These are phyloP conservation scores for Metalampra italica DNA, from an alignment of 2,888 invertebrate genomes.

Conservation along the genomic window DNA sequence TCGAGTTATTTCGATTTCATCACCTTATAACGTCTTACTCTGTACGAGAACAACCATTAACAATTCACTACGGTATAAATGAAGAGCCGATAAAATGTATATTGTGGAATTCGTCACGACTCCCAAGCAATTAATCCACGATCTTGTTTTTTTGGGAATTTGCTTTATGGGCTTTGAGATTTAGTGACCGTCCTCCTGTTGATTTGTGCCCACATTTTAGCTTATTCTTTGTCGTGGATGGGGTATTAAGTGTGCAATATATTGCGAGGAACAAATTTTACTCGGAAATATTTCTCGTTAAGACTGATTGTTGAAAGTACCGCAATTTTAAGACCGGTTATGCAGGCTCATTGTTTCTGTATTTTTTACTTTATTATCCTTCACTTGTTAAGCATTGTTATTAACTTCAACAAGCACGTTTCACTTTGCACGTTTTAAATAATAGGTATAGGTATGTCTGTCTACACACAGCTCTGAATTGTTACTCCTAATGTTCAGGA, in stretches of 20 bases:
- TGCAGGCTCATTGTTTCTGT: slow-evolving; percentile 18
- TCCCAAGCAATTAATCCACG: slow-evolving; percentile 62
- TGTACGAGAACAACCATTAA: slow-evolving; percentile 68
- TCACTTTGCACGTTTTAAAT: neutral
- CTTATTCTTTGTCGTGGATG: slow-evolving; percentile 58
- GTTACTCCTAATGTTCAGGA: too few relatives aligned
- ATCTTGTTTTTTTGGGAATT: slow-evolving; percentile 53
- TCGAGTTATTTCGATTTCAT: slow-evolving; percentile 59
- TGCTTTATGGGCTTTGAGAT: slow-evolving; percentile 61
- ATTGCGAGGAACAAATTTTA: slow-evolving; percentile 61
- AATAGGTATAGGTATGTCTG: too few relatives aligned
- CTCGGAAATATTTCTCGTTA: slow-evolving; percentile 57
- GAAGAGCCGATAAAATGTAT: slow-evolving; percentile 74
- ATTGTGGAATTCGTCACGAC: slow-evolving; percentile 66
- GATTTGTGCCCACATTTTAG: slow-evolving; percentile 64
- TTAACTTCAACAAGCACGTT: neutral
- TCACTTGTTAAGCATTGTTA: slow-evolving; percentile 10
- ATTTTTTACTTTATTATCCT: slow-evolving; percentile 12
- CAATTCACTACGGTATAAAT: slow-evolving; percentile 71
- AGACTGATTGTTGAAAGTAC: slow-evolving; percentile 49
- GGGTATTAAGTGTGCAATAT: slow-evolving; percentile 61
- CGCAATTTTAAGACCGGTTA: slow-evolving; percentile 39
- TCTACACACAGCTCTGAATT: too few relatives aligned
- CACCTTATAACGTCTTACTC: slow-evolving; percentile 62
- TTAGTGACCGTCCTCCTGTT: slow-evolving; percentile 55